These are phyloP conservation scores for Oscheius onirici DNA, from an alignment of 2,888 invertebrate genomes.

Conservation along the genomic window DNA sequence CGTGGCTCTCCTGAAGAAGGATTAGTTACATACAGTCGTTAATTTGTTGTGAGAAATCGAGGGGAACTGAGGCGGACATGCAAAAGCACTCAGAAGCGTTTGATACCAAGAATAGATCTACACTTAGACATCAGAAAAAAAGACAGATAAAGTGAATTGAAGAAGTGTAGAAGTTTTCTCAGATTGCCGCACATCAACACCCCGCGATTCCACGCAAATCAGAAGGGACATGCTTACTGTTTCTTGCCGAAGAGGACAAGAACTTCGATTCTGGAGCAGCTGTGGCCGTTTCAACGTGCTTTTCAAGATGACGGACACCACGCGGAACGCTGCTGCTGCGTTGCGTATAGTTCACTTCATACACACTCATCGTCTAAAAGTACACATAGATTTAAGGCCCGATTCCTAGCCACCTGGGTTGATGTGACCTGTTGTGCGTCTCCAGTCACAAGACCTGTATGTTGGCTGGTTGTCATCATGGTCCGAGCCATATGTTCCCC, in stretches of 20 bases:
- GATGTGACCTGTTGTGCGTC: conserved; percentile 13
- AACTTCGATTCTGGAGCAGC: conserved; percentile 10
- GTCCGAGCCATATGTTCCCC: conserved; percentile 38
- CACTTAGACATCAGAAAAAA: conserved; percentile 2
- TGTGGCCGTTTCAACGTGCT: conserved; percentile 50
- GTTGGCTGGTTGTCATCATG: conserved; percentile 37
- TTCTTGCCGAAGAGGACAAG: conserved; percentile 14
- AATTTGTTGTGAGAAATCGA: conserved; percentile 29
- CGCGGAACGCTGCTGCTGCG: conserved; percentile 59
- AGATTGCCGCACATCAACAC: conserved; percentile 30
- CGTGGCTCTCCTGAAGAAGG: conserved; percentile 27
- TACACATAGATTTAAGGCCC: neutral
- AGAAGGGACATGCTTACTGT: conserved; percentile 5
- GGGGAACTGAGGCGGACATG: conserved; percentile 33
- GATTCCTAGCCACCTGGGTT: conserved; percentile 16
- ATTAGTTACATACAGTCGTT: conserved; percentile 28
- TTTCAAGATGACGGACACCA: conserved; percentile 58
- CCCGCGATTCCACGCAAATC: conserved; percentile 20
- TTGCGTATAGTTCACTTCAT: conserved; percentile 60
- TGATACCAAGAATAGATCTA: conserved; percentile 10
- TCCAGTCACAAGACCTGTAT: conserved; percentile 17
- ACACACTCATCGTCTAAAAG: conserved; percentile 45
- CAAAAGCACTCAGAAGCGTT: conserved; percentile 29
- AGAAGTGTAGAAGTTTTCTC: conserved; percentile 20
- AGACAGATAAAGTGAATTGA: neutral